Percentiles rank a stretch among this genome's conserved stretches.
Conservation (phyloP, 1,140 invertebrate genomes). For the Helicoverpa zea region DNA sequence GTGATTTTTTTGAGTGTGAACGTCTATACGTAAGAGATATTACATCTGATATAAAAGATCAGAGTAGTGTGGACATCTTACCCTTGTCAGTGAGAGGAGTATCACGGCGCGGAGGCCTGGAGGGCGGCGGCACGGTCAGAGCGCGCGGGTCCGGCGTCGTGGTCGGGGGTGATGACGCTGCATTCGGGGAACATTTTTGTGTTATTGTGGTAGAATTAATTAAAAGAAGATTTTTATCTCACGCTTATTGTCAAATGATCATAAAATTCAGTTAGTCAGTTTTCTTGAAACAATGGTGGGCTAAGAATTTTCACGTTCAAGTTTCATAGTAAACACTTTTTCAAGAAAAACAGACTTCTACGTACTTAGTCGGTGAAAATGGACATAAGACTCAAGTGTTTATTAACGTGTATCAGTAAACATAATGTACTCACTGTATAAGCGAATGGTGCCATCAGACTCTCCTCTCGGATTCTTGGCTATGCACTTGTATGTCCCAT, state of each 20-base stretch:
- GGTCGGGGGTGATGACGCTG: conserved; percentile 81
- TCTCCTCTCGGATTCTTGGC: conserved; percentile 97
- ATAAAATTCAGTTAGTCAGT: no score
- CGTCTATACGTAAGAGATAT: no score
- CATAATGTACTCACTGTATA: conserved; percentile 93
- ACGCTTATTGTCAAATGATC: no score
- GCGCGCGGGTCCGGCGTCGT: conserved; percentile 81
- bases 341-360: neutral
- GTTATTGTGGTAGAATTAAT: no score
- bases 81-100: conserved; percentile 80
- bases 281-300: no score
- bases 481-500: conserved; percentile 96
- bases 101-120: conserved; percentile 76
- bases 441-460: conserved; percentile 95
- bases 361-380: neutral
- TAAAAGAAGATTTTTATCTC: no score
- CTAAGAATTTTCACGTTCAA: no score
- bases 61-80: conserved; percentile 45
- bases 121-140: conserved; percentile 76
- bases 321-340: neutral
- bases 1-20: no score
- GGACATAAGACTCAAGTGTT: neutral
- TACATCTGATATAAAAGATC: no score
- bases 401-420: neutral
- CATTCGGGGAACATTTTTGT: neutral